Percentiles rank a stretch among this genome's conserved stretches.
Conservation (phyloP, 1,140 invertebrate genomes). For the Drosophila sproati region DNA sequence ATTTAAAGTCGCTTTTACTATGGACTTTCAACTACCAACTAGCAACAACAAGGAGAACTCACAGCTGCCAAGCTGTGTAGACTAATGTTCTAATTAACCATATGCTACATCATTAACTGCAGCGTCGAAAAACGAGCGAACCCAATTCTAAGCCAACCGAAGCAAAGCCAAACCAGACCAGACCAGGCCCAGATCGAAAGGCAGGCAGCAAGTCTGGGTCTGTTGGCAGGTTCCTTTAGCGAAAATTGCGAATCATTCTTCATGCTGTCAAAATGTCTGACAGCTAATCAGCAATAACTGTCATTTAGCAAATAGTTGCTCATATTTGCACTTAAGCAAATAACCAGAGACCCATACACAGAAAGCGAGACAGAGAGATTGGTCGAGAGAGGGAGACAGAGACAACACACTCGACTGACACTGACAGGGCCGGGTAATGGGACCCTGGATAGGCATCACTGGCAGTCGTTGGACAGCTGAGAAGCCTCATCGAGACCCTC, state of each 20-base stretch:
- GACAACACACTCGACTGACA: slow-evolving; percentile 50
- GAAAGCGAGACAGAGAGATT: neutral
- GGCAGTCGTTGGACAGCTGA: slow-evolving; percentile 32
- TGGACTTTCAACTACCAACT: neutral
- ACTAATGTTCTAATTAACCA: slow-evolving; percentile 82
- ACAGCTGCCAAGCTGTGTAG: slow-evolving; percentile 33
- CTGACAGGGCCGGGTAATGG: slow-evolving; percentile 68
- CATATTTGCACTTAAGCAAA: slow-evolving; percentile 83
- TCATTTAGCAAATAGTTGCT: slow-evolving; percentile 83
- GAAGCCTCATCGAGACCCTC: slow-evolving; percentile 32
- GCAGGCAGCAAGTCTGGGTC: slow-evolving; percentile 47
- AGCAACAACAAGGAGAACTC: slow-evolving; percentile 1
- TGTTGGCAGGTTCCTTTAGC: slow-evolving; percentile 36
- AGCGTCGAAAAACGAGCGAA: slow-evolving; percentile 21
- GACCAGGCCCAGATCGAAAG: slow-evolving; percentile 21
- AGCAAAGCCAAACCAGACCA: slow-evolving; percentile 8
- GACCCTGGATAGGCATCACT: slow-evolving; percentile 47
- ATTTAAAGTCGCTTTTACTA: slow-evolving; percentile 68
- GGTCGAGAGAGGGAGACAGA: neutral
- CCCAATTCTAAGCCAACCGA: slow-evolving; percentile 12
- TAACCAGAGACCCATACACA: slow-evolving; percentile 49
- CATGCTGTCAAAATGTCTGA: slow-evolving; percentile 81
- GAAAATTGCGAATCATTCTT: slow-evolving; percentile 80
- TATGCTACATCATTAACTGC: slow-evolving; percentile 79
- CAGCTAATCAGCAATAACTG: slow-evolving; percentile 83